phyloP scores from a whole-genome alignment of 2,113 vertebrate species.

The Holacanthus passer region DNA sequence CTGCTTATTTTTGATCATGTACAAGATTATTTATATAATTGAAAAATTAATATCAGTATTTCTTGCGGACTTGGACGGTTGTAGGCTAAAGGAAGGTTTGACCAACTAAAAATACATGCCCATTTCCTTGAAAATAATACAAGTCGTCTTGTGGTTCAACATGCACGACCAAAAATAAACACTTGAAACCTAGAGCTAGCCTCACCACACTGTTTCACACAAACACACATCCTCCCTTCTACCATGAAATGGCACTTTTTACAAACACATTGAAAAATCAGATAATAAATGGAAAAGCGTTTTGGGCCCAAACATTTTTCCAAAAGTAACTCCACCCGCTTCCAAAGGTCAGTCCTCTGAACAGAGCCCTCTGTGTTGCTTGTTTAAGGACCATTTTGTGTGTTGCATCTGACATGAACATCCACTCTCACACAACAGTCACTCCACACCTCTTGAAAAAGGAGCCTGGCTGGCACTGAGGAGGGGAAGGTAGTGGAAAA shows the following conservation, averaged over 20 bases:
- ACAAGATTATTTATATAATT: not conserved
- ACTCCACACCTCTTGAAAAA: conserved; percentile 67
- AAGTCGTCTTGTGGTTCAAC: not conserved
- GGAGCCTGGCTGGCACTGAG: conserved; percentile 29
- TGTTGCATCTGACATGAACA: conserved; percentile 62
- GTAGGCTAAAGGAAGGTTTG: not conserved
- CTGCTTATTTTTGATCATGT: not conserved
- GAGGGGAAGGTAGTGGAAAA: conserved; percentile 47
- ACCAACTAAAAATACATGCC: conserved; percentile 19
- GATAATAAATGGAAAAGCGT: conserved; percentile 50
- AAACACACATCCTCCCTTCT: conserved; percentile 12
- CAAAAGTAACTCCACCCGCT: conserved; percentile 72
- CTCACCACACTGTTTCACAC: conserved; percentile 16
- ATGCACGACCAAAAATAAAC: conserved; percentile 22
- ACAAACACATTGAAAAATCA: conserved; percentile 19
- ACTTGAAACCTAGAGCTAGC: conserved; percentile 18
- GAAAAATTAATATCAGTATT: not conserved
- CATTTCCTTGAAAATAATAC: conserved; percentile 16
- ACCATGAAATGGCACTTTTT: conserved; percentile 28
- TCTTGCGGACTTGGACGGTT: not conserved
- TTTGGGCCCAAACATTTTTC: conserved; percentile 60
- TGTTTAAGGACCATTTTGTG: conserved; percentile 59
- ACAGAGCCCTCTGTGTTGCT: conserved; percentile 71
- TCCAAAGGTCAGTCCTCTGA: conserved; percentile 72
- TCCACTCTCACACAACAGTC: conserved; percentile 63